Base-by-base conservation (phyloP, 2,888 invertebrate species). In the Dolichopus griseipennis region DNA sequence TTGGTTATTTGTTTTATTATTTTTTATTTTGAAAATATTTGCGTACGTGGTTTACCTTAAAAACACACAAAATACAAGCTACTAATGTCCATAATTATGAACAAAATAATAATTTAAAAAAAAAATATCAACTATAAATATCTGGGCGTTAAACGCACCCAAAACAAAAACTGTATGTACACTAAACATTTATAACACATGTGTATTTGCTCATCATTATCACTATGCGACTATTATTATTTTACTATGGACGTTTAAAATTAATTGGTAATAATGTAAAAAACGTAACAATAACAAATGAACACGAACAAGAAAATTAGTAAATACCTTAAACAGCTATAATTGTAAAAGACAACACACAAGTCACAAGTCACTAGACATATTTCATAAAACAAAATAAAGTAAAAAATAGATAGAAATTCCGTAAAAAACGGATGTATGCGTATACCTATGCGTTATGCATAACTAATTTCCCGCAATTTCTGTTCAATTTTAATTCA, bases 41-140 rank as follows among this genome's bases (percentile, higher is more conserved):
- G 18, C 5, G 52, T 52, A 52, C 52, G 52, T n/a, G 52, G 18
- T 52, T 15, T n/a, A 52, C 52, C 15, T 18, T 15, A 18, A 52
- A 8, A 18, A 52, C 4, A 18, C 9, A n/a, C 52, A 52, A 52
- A 52, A 52, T 5, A 52, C 52, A 52, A 6, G 37, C n/a, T 52
- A 52, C 52, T 52, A 52, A 15, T 52, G 52, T 52, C 52, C n/a
- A 52, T 52, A 52, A 52, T 52, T 52, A 52, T 52, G 15, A 52
- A 18, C n/a, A 18, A 9, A 52, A 52, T 52, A n/a, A 15, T 52
- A 52, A 52, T n/a, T 12, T 43, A 43, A 9, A 15, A 52, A 52
- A 1, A 12, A 37, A 37, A 37, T 37, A 37, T 37, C 8, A 37
- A 8, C 37, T 10, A 37, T 52, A 52, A 15, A 52, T 52, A 15